phyloP scores from a whole-genome alignment of 2,797 vertebrate genomes.

The Nasua narica region DNA sequence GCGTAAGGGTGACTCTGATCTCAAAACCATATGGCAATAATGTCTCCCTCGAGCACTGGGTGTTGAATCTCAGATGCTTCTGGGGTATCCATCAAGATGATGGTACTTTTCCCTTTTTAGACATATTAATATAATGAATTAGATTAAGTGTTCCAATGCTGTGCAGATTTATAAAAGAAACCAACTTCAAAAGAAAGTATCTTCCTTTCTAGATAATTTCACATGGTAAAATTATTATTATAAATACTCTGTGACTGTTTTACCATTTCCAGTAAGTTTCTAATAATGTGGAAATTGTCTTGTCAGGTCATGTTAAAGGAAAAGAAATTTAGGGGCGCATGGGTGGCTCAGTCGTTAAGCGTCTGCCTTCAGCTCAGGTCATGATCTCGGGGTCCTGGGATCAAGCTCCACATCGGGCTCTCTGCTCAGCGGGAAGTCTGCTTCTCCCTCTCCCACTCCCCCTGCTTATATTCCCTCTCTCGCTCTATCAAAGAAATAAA shows the following conservation, averaged over 20 bases:
- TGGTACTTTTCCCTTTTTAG: not conserved
- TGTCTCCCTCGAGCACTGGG: not conserved
- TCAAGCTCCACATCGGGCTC: no score
- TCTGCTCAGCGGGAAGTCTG: no score
- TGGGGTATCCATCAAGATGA: not conserved
- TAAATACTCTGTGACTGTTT: not conserved
- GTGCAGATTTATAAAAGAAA: not conserved
- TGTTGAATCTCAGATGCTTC: not conserved
- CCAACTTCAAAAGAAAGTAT: not conserved
- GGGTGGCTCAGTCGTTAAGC: no score
- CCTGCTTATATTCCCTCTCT: no score
- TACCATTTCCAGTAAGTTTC: not conserved
- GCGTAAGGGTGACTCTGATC: not conserved
- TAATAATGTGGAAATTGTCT: not conserved
- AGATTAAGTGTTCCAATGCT: not conserved
- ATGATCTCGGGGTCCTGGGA: no score
- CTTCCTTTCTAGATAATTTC: constrained; percentile 21
- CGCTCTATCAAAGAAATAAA: no score
- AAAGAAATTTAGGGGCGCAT: no score
- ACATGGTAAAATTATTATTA: not conserved
- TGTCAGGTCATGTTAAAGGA: not conserved
- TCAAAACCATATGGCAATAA: not conserved
- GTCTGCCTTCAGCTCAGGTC: no score
- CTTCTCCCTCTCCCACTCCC: no score
- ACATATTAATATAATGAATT: not conserved